Conservation (phyloP, 2,113 vertebrate genomes). For the Pangasianodon gigas region DNA sequence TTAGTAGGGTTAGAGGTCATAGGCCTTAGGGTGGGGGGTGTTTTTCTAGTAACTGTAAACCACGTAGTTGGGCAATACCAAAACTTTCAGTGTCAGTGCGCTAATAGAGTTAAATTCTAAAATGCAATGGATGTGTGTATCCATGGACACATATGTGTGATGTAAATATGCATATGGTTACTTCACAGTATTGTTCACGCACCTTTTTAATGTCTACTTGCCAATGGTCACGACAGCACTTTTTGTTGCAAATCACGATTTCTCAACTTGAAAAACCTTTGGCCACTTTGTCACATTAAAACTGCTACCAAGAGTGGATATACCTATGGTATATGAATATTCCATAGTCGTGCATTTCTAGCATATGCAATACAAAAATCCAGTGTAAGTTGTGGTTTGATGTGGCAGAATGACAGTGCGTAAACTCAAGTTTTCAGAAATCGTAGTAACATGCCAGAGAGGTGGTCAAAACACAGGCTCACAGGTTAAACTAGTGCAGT, state of each 20-base stretch:
- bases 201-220: background rate
- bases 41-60: conserved; percentile 74
- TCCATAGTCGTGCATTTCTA: background rate
- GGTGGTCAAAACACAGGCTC: background rate
- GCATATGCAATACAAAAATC: background rate
- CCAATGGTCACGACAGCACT: background rate
- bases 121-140: conserved; percentile 49
- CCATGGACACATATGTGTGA: conserved; percentile 39
- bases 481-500: background rate
- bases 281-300: background rate
- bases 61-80: conserved; percentile 63
- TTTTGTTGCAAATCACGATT: background rate
- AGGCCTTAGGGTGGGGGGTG: conserved; percentile 69
- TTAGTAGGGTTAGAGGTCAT: conserved; percentile 65
- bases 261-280: background rate
- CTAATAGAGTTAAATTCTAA: conserved; percentile 60
- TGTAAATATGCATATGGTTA: background rate
- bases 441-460: background rate
- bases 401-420: background rate
- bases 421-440: background rate
- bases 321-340: background rate
- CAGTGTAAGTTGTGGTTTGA: background rate
- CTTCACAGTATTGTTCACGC: background rate
- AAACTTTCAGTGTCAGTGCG: conserved; percentile 73
- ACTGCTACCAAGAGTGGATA: no score